Conservation (phyloP, 2,888 invertebrate genomes). For the Eristalinus sepulchralis region DNA sequence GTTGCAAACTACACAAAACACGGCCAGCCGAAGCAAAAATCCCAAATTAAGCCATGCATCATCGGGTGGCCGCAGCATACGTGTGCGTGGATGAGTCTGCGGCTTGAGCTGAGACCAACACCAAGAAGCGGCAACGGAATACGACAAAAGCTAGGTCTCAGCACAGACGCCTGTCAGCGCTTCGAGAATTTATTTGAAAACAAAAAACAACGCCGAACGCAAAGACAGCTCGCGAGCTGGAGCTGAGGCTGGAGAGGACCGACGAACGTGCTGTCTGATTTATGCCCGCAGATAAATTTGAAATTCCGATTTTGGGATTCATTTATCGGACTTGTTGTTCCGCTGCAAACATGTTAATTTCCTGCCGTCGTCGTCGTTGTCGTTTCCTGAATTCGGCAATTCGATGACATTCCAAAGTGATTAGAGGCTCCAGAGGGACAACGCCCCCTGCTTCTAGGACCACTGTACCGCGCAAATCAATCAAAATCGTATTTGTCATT, state of each 20-base stretch:
- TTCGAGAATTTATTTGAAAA: conserved; percentile 65
- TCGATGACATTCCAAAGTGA: conserved; percentile 9
- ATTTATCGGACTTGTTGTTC: conserved; percentile 54
- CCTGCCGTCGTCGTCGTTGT: conserved; percentile 29
- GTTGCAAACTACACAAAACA: conserved; percentile 8
- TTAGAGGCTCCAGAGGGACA: conserved; percentile 14
- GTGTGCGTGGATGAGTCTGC: conserved; percentile 21
- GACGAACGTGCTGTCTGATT: conserved; percentile 47
- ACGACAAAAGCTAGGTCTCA: conserved; percentile 68
- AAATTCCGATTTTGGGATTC: conserved; percentile 67
- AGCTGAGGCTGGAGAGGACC: conserved; percentile 6
- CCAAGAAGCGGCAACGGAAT: conserved; percentile 45
- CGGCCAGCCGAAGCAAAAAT: conserved; percentile 24
- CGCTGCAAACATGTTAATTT: conserved; percentile 65
- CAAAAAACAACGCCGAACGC: conserved; percentile 28
- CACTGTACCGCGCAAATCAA: conserved; percentile 31
- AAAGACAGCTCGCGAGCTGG: conserved; percentile 8
- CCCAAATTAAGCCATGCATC: conserved; percentile 69
- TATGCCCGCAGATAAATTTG: conserved; percentile 70
- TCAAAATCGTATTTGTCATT: conserved; percentile 40
- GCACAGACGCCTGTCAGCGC: conserved; percentile 68
- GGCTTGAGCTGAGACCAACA: conserved; percentile 53
- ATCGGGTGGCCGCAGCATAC: conserved; percentile 9
- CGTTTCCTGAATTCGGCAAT: conserved; percentile 23
- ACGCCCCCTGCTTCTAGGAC: neutral